These are phyloP conservation scores for Morpho helenor DNA, from an alignment of 2,888 invertebrate genomes.

Conservation along the genomic window DNA sequence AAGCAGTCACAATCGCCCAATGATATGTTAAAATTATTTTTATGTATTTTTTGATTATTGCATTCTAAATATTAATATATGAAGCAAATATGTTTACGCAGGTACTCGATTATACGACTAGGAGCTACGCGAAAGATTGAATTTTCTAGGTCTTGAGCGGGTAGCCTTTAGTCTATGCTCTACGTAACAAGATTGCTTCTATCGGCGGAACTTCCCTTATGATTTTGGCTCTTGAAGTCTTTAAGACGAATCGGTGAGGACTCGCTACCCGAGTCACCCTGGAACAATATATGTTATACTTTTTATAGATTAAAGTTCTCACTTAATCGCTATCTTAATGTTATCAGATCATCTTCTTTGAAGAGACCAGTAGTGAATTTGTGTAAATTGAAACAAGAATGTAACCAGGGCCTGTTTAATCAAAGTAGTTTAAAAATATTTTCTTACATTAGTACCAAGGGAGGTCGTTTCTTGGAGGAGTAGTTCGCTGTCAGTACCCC, in stretches of 20 bases:
- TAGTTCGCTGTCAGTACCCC: slow-evolving; percentile 76
- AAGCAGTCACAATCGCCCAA: slow-evolving; percentile 80
- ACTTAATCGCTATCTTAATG: too few relatives aligned
- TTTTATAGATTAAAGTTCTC: too few relatives aligned
- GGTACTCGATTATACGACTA: slow-evolving; percentile 26
- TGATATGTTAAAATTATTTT: slow-evolving; percentile 79
- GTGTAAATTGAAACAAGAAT: too few relatives aligned
- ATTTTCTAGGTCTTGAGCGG: slow-evolving; percentile 23
- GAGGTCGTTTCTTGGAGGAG: slow-evolving; percentile 72
- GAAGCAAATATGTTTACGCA: slow-evolving; percentile 25
- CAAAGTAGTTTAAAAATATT: background rate
- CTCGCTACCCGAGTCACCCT: slow-evolving; percentile 84
- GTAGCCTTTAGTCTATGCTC: slow-evolving; percentile 23
- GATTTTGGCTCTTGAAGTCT: slow-evolving; percentile 72
- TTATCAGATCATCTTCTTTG: too few relatives aligned
- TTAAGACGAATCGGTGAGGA: slow-evolving; percentile 80
- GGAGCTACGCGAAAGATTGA: slow-evolving; percentile 22
- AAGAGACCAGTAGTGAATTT: too few relatives aligned
- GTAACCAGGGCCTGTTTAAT: too few relatives aligned
- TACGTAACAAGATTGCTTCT: slow-evolving; percentile 65
- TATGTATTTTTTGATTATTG: slow-evolving; percentile 58
- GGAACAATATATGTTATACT: slow-evolving; percentile 26
- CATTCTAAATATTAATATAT: slow-evolving; percentile 52
- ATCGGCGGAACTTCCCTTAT: slow-evolving; percentile 56
- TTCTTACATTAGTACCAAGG: slow-evolving; percentile 67